A percentile compares a stretch with the other conserved stretches of the same genome.
These are phyloP conservation scores for Vanessa tameamea DNA, from an alignment of 1,140 invertebrate species.

Conservation along the genomic window DNA sequence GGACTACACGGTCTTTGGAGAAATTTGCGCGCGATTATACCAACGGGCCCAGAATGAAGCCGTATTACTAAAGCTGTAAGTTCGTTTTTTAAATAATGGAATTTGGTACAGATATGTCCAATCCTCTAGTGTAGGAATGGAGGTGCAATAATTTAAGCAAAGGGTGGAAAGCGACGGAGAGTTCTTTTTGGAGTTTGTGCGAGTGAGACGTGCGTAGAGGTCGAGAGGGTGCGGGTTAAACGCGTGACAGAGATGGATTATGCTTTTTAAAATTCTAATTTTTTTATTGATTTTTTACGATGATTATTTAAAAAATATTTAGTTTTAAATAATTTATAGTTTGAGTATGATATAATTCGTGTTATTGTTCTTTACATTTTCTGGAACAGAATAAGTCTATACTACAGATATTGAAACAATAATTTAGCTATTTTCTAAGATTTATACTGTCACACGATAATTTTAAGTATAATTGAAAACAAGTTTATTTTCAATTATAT, in stretches of 20 bases:
- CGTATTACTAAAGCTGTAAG: slow-evolving; percentile 47
- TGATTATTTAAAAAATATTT: too few species aligned
- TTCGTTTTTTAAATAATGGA: slow-evolving; percentile 46
- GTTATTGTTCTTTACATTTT: too few species aligned
- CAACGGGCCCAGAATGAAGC: slow-evolving; percentile 35
- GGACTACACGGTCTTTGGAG: slow-evolving; percentile 70
- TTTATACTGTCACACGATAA: too few species aligned
- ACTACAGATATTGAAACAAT: too few species aligned
- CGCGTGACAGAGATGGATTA: slow-evolving; percentile 65
- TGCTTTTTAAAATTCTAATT: slow-evolving; percentile 35
- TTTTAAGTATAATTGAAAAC: too few species aligned
- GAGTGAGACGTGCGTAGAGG: slow-evolving; percentile 79
- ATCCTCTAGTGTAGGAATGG: slow-evolving; percentile 57
- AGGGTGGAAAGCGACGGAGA: slow-evolving; percentile 76
- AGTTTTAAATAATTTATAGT: too few species aligned
- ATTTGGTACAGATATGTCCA: slow-evolving; percentile 52
- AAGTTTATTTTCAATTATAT: too few species aligned
- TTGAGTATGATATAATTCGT: too few species aligned
- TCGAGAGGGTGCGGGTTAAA: slow-evolving; percentile 75
- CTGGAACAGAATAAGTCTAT: too few species aligned
- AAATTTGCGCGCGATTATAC: slow-evolving; percentile 56
- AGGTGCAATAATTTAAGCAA: slow-evolving; percentile 80
- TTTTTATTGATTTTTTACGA: slow-evolving; percentile 30
- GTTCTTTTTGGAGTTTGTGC: slow-evolving; percentile 80
- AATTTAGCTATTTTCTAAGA: too few species aligned